These are phyloP conservation scores for Andrena dorsata DNA, from an alignment of 2,888 invertebrate species.

Conservation along the genomic window DNA sequence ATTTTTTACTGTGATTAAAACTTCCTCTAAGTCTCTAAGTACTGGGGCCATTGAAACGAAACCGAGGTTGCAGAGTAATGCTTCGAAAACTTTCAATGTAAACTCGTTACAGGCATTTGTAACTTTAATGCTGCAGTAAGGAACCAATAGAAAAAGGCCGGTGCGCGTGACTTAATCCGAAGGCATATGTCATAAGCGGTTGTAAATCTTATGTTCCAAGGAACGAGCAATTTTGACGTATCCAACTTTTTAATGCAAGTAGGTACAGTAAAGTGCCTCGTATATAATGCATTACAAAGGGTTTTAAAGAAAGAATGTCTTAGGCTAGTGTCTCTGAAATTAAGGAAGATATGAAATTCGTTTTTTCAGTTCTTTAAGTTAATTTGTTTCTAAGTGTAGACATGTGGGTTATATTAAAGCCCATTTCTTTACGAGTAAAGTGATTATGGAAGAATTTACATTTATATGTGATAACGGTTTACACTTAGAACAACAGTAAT, in stretches of 20 bases:
- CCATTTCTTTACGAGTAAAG: no score
- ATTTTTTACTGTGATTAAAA: background rate
- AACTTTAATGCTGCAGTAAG: background rate
- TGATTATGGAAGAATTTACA: no score
- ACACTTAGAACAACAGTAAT: no score
- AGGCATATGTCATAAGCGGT: background rate
- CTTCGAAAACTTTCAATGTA: slow-evolving; percentile 1
- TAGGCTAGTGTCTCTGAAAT: no score
- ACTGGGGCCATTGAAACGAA: background rate
- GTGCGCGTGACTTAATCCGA: background rate
- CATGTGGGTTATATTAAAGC: no score
- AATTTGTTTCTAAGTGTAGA: no score
- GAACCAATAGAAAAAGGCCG: background rate
- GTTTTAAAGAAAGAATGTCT: background rate
- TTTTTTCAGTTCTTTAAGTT: no score
- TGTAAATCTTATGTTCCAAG: background rate
- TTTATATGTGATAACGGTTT: no score
- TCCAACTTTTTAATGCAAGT: background rate
- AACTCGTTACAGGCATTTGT: background rate
- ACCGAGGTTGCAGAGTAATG: background rate
- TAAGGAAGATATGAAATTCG: no score
- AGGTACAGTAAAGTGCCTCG: no score
- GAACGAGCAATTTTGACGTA: background rate
- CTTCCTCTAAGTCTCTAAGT: background rate
- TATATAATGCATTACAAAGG: background rate